Base-by-base conservation (phyloP, 2,797 vertebrate genomes). In the Etheostoma nigrum region DNA sequence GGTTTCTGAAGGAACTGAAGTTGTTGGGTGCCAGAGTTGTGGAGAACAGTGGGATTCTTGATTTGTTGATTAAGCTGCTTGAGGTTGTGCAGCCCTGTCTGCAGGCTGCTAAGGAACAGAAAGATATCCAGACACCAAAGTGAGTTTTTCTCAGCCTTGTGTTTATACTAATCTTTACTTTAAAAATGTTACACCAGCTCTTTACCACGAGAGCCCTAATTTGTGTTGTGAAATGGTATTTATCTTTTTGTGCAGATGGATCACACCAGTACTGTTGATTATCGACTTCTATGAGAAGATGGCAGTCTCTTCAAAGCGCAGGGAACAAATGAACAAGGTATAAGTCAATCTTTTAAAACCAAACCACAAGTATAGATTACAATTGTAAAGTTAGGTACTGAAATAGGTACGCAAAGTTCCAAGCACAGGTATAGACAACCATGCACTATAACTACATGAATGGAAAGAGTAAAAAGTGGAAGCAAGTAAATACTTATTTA, bases 281-380 rank as follows among this genome's bases (percentile, higher is more conserved):
- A 98, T 99, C 74, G 97, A 98, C 83, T 99, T 99, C 83, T 99
- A 99, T 80, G 97, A 99, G 90, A 99, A 99, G 88, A 99, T 97
- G 74, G 96, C 97, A 0, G 97, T 98, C 25, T 98, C 97, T 23
- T 98, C 97, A 58, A 98, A 98, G 87, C 95, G 97, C 80, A 96
- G 97, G 91, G 95, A 96, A 33, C 97, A 98, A 86, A 99, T 99
- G 97, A 98, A 97, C 90, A 98, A 98, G 96, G 97, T 98, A 86
- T 30, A 59, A 18, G 4, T 62, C 5, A 42, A 33, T 7, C 0
- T 33, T 30, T 19, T 30, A 15, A 68, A 85, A 58, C 23, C 30
- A 59, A 12, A 14, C 49, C 54, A 67, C 4, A 72, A 21, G 13
- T 61, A 44, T 9, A 54, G 19, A 42, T 74, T 48, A 6, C 2